Evolutionary conservation across 1,140 invertebrate species (phyloP).

Genomic region (Rhyacophila brunnea): DNA sequence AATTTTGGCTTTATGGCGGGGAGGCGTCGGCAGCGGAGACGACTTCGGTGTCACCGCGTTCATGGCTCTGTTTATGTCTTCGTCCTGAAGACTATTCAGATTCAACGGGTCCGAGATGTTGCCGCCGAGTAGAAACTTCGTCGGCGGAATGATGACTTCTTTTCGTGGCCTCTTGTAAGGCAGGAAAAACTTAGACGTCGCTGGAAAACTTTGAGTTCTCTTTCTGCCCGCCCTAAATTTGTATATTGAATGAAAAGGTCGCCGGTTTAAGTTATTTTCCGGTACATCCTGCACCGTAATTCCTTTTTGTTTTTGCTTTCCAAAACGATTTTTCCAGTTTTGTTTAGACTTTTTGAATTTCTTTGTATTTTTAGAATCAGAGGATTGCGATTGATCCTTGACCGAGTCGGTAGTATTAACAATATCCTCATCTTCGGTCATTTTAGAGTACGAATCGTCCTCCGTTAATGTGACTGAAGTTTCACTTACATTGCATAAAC

Average conservation of each 20-base stretch:
- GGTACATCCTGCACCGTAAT: conserved; percentile 42
- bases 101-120: conserved; percentile 95
- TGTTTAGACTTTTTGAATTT: conserved; percentile 40
- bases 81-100: conserved; percentile 87
- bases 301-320: conserved; percentile 45
- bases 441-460: conserved; percentile 28
- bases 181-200: conserved; percentile 59
- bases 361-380: conserved; percentile 33
- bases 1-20: conserved; percentile 76
- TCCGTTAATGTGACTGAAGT: conserved; percentile 2
- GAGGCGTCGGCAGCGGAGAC: conserved; percentile 84
- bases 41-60: conserved; percentile 86
- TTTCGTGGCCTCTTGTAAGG: conserved; percentile 70
- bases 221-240: conserved; percentile 45
- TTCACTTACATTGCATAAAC: neutral
- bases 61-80: conserved; percentile 80
- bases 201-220: conserved; percentile 49
- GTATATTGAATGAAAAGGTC: conserved; percentile 44
- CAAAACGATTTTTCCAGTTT: conserved; percentile 49
- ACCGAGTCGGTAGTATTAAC: conserved; percentile 11
- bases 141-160: conserved; percentile 75
- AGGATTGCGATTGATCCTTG: neutral
- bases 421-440: conserved; percentile 15
- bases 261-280: conserved; percentile 44
- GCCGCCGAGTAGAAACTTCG: conserved; percentile 91